These are phyloP conservation scores for Callipepla californica DNA, from an alignment of 2,113 vertebrate species.

Conservation along the genomic window DNA sequence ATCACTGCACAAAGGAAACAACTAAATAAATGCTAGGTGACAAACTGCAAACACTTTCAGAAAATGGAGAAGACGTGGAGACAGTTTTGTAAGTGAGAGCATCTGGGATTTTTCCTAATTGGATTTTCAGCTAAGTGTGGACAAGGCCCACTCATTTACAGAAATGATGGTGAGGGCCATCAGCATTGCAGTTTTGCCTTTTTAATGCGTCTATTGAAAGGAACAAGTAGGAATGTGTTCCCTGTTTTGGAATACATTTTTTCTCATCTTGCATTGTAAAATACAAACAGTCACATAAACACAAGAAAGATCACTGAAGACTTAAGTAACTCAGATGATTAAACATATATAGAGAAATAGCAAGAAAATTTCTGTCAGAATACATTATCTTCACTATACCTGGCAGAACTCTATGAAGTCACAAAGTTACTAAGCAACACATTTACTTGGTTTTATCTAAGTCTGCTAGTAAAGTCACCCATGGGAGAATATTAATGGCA, in stretches of 20 bases:
- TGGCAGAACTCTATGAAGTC: not conserved
- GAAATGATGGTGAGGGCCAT: not conserved
- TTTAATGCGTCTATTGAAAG: not conserved
- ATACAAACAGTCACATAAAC: not conserved
- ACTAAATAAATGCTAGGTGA: not conserved
- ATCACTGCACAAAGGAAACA: not conserved
- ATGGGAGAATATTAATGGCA: not conserved
- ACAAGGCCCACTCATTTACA: not conserved
- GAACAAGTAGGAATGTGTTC: not conserved
- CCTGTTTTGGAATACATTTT: not conserved
- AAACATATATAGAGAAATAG: constrained; percentile 5
- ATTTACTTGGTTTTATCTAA: constrained; percentile 2
- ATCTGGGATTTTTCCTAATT: not conserved
- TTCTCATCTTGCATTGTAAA: not conserved
- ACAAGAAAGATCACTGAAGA: not conserved
- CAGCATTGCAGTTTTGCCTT: not conserved
- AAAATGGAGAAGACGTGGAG: not conserved
- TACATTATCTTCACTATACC: not conserved
- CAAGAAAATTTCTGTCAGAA: not conserved
- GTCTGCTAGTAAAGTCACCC: not conserved
- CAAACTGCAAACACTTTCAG: not conserved
- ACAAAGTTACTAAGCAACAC: not conserved
- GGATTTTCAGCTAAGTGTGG: not conserved
- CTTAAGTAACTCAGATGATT: not conserved
- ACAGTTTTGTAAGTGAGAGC: not conserved